A percentile compares a stretch with the other conserved stretches of the same genome.
Conservation (phyloP, 1,140 invertebrate species). For the Penaeus japonicus region DNA sequence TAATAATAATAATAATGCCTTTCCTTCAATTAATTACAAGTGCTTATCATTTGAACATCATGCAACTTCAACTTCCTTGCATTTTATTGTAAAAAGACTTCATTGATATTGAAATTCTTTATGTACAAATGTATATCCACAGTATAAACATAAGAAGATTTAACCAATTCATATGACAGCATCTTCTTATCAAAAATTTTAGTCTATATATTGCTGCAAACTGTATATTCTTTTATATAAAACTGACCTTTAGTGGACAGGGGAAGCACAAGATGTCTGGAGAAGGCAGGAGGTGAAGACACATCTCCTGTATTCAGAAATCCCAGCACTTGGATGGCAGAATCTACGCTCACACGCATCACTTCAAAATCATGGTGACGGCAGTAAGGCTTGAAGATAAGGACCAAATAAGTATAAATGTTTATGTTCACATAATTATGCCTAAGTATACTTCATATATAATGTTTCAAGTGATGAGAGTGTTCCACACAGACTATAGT, state of each 20-base stretch:
- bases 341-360: conserved; percentile 67
- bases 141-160: too few species aligned
- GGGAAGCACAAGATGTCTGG: conserved; percentile 88
- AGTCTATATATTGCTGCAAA: too few species aligned
- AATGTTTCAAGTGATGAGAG: not conserved
- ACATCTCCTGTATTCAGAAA: conserved; percentile 84
- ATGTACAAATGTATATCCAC: too few species aligned
- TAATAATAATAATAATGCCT: too few species aligned
- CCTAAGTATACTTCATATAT: not conserved
- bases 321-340: conserved; percentile 76
- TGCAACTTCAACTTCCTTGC: too few species aligned
- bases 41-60: too few species aligned
- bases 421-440: not conserved
- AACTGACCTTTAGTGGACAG: conserved; percentile 60
- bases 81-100: too few species aligned
- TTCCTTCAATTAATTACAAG: too few species aligned
- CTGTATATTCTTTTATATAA: too few species aligned
- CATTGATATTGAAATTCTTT: too few species aligned
- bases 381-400: conserved; percentile 69
- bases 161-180: too few species aligned
- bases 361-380: conserved; percentile 75
- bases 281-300: conserved; percentile 92
- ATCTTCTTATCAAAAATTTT: too few species aligned
- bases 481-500: conserved; percentile 31
- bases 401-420: not conserved